Conservation (phyloP, 1,140 invertebrate genomes). For the Papilio helenus region DNA sequence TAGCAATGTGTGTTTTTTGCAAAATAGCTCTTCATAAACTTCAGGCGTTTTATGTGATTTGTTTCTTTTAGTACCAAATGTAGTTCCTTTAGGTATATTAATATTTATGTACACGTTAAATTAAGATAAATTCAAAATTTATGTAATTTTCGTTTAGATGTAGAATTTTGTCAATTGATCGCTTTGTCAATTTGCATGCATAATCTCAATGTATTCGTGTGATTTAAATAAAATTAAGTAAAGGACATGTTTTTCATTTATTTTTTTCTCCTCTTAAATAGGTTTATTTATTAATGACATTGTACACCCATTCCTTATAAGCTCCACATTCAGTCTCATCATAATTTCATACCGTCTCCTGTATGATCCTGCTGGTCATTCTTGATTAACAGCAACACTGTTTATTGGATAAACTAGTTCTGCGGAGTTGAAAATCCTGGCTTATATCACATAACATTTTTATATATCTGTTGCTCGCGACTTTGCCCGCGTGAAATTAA, state of each 20-base stretch:
- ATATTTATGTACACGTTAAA: constrained; percentile 25
- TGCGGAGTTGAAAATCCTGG: too few relatives aligned
- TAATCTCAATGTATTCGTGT: constrained; percentile 6
- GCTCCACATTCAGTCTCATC: too few relatives aligned
- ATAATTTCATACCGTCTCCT: too few relatives aligned
- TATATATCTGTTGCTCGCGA: too few relatives aligned
- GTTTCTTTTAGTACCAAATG: constrained; percentile 17
- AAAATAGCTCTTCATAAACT: constrained; percentile 18
- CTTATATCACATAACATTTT: too few relatives aligned
- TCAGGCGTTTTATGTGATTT: constrained; percentile 27
- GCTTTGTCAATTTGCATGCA: constrained; percentile 35
- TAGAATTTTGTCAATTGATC: constrained; percentile 31
- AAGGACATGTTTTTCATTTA: not conserved
- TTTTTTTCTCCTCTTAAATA: not conserved
- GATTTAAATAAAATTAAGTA: constrained; percentile 8
- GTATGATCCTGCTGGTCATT: too few relatives aligned
- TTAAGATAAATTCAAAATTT: constrained; percentile 29
- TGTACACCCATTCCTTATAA: too few relatives aligned
- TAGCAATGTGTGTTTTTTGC: constrained; percentile 16
- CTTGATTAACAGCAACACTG: too few relatives aligned
- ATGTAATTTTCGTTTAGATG: not conserved
- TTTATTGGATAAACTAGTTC: too few relatives aligned
- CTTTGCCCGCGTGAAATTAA: too few relatives aligned
- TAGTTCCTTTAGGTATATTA: constrained; percentile 31
- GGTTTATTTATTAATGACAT: not conserved